phyloP scores from a whole-genome alignment of 2,888 invertebrate genomes.

The Synanthedon tipuliformis region DNA sequence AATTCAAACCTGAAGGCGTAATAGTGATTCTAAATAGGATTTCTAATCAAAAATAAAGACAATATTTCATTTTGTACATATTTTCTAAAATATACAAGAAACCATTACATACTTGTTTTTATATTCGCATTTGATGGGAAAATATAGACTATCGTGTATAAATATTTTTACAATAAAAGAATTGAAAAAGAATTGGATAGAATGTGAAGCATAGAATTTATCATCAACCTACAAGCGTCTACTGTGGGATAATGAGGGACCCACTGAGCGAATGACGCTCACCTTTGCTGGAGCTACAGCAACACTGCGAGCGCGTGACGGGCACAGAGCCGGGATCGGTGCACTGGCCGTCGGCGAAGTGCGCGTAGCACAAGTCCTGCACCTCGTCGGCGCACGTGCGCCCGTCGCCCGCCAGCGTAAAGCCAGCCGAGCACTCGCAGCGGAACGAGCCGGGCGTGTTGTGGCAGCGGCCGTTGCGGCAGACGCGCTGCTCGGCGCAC shows the following conservation, averaged over 20 bases:
- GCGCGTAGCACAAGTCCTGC: conserved; percentile 83
- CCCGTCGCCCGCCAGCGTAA: conserved; percentile 82
- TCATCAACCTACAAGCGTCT: no score
- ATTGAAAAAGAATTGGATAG: no score
- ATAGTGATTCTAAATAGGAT: conserved; percentile 1
- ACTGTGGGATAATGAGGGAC: not conserved
- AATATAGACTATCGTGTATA: no score
- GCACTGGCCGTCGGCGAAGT: conserved; percentile 82
- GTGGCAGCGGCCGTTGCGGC: conserved; percentile 82
- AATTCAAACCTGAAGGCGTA: conserved; percentile 64
- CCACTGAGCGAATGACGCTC: conserved; percentile 1
- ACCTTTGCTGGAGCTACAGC: conserved; percentile 77
- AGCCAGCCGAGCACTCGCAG: conserved; percentile 84
- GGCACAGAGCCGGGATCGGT: conserved; percentile 79
- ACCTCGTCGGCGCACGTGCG: conserved; percentile 85
- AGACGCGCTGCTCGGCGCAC: conserved; percentile 79
- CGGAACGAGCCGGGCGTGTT: conserved; percentile 84
- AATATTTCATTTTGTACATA: not conserved
- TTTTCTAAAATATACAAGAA: no score
- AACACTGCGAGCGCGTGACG: conserved; percentile 87
- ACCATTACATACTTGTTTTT: no score
- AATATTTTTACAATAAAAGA: no score
- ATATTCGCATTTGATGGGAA: no score
- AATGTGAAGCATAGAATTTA: no score
- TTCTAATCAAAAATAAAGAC: not conserved